Base-by-base conservation (phyloP, 2,888 invertebrate genomes). In the Noctua janthe region DNA sequence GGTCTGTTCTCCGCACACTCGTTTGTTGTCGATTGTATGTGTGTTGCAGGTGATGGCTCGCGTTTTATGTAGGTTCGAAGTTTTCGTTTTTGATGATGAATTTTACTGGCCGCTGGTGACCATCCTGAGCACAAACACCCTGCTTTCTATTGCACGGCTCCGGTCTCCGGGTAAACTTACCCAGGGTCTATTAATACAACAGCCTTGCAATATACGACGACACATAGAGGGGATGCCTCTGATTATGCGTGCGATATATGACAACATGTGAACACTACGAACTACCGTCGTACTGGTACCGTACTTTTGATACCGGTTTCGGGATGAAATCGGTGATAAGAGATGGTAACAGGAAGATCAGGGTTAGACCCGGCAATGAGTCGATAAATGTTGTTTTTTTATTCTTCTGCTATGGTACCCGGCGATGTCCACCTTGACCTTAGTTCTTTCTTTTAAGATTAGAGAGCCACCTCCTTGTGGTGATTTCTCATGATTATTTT, bases 1-100 rank as follows among this genome's bases (percentile, higher is more conserved):
- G 94, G 92, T 92, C 90, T 86, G 87, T 78, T 93, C 92, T 91
- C 89, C 85, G 87, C 78, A 71, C 80, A 75, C 76, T 78, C 59
- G 74, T 49, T 73, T 80, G 75, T 74, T 79, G 80, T 86, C 87
- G 83, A 81, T 79, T 82, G 72, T 78, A 62, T 43, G 80, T 71
- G 47, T 35, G 54, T 66, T 77, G 80, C 80, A 74, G 85, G 72
- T 84, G 80, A 67, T 74, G 71, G 39, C 0, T 71, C 39, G 29
- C 15, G 67, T 51, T 74, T 66, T 73, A 43, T 62, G 15, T 49
- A 49, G 0, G 49, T 43, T 13, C 23, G 8, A 69, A 29, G 3
- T 17, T 35, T 15, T 20, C 6, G 5, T 29, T 80, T 66, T 47
- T 49, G 13, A 39, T 43, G 29, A 51, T n/a, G 15, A 84, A 67